Evolutionary conservation across 2,888 invertebrate species (phyloP), one percentile per base, ranked within the genome.

Genomic region (Acrobasis consociella): DNA sequence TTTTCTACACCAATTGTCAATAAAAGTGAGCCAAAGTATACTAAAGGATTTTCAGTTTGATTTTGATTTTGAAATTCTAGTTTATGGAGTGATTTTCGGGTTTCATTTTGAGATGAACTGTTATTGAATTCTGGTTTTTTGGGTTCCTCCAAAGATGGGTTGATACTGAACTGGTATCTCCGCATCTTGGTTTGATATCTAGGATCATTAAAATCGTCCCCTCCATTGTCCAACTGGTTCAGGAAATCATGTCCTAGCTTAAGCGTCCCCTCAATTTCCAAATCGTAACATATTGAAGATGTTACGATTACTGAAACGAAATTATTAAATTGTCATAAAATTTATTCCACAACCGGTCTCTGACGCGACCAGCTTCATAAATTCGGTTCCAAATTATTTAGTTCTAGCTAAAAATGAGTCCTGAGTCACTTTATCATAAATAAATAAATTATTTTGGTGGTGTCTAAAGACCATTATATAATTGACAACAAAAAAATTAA

Each of bases 231-330:
- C 7, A 46, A 46, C 46, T 46, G 13, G 11, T 11, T 46, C 46
- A 46, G 5, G 13, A 56, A 46, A 7, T 42, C 16, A 8, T 7
- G 5, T 1, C 42, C 56, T 13, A 56, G 8, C 42, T 42, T 42
- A 0, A 56, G 5, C 9, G 42, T 56, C 9, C 56, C 56, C 13
- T 56, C 56, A 9, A 56, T 22, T 46, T 56, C 56, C 15, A 56
- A 42, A 42, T 56, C 56, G n/a, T 56, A 56, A 56, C 56, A 42
- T 56, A 22, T 5, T 13, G 17, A 42, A 10, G 13, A 13, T 22
- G 17, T 16, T 10, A 42, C n/a, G 13, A 56, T 9, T 10, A n/a
- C 56, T 56, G 22, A 1, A 56, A 56, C 1, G 46, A 42, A 9
- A 42, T 16, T 42, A 13, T 42, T 42, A 42, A 11, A 11, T 11